phyloP scores from a whole-genome alignment of 2,797 vertebrate species.

The Acanthis flammea region DNA sequence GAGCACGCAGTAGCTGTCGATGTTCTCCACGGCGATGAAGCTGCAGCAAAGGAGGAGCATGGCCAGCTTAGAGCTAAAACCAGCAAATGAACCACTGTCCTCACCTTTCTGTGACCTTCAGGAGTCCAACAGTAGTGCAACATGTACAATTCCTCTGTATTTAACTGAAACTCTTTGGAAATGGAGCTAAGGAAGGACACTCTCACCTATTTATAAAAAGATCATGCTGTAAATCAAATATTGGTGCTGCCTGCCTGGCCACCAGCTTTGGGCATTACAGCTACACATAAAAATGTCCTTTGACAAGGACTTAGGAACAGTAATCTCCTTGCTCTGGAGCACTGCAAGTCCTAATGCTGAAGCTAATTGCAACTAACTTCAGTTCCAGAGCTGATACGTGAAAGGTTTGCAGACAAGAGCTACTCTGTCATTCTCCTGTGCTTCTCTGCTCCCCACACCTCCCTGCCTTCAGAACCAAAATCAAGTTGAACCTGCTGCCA shows the following conservation, averaged over 20 bases:
- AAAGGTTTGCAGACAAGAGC: neutral
- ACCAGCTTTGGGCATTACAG: neutral
- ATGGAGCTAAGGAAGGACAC: neutral
- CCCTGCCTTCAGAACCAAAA: neutral
- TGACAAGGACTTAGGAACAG: neutral
- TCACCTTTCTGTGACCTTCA: neutral
- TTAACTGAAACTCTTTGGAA: neutral
- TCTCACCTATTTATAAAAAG: neutral
- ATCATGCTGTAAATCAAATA: neutral
- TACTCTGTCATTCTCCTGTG: neutral
- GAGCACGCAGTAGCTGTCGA: slow-evolving; percentile 91
- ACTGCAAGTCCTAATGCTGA: neutral
- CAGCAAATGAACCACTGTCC: neutral
- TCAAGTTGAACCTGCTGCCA: neutral
- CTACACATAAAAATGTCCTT: neutral
- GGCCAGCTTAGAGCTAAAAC: neutral
- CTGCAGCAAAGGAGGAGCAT: slow-evolving; percentile 62
- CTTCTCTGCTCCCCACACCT: neutral
- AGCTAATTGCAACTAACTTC: neutral
- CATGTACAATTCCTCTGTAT: neutral
- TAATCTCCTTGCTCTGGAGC: neutral
- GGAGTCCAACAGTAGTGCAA: neutral
- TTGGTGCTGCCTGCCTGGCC: neutral
- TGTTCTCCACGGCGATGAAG: slow-evolving; percentile 93
- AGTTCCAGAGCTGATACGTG: neutral